Percentiles rank a stretch among this genome's conserved stretches.
Conservation (phyloP, 2,113 vertebrate species). For the Psettodes erumei region DNA sequence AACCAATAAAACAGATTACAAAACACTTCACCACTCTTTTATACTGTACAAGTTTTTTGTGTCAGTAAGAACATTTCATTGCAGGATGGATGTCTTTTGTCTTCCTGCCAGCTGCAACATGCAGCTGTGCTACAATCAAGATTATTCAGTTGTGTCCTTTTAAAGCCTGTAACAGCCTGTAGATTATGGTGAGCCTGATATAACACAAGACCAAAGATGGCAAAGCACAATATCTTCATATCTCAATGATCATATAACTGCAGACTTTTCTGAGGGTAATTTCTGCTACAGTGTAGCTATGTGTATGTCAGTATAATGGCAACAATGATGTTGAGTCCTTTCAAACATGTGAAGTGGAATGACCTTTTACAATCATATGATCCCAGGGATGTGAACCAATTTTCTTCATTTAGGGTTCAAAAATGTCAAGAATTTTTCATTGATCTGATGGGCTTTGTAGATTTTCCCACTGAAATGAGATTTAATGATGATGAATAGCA, state of each 20-base stretch:
- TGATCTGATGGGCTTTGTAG: conserved; percentile 15
- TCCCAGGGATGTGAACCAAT: not conserved
- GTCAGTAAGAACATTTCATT: not conserved
- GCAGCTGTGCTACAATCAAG: conserved; percentile 62
- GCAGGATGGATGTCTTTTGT: conserved; percentile 16
- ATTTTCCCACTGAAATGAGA: not conserved
- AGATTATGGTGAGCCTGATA: conserved; percentile 48
- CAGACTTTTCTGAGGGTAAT: conserved; percentile 23
- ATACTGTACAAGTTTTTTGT: not conserved
- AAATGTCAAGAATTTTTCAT: not conserved
- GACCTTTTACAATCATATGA: conserved; percentile 26
- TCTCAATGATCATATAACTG: conserved; percentile 15
- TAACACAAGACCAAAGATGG: conserved; percentile 59
- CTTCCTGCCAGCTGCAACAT: conserved; percentile 38
- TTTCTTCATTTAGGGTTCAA: conserved; percentile 9
- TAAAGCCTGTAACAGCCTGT: conserved; percentile 30
- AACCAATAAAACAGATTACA: not conserved
- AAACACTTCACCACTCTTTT: not conserved
- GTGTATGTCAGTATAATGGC: not conserved
- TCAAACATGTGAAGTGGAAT: conserved; percentile 9
- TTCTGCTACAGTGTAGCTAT: conserved; percentile 13
- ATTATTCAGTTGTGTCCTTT: conserved; percentile 43
- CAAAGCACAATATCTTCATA: conserved; percentile 58
- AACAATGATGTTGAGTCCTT: not conserved
- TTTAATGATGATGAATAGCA: conserved; percentile 26